phyloP scores from a whole-genome alignment of 1,140 invertebrate species.

The Ips typographus region DNA sequence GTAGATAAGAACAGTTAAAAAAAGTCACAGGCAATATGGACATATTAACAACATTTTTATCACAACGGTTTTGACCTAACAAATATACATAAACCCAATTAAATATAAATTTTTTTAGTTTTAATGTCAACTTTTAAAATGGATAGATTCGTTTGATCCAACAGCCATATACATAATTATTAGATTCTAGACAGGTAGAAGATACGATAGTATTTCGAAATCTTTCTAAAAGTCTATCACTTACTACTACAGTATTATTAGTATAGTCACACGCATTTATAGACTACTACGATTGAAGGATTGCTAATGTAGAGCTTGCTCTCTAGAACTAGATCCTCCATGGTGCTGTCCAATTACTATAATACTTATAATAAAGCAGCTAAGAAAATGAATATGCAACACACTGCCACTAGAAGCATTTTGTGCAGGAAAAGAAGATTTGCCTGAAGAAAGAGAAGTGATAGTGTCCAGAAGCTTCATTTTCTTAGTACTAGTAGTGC shows the following conservation, averaged over 20 bases:
- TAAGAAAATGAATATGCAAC: constrained; percentile 33
- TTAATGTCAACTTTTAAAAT: constrained; percentile 17
- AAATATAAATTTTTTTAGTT: too few species aligned
- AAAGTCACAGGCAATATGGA: constrained; percentile 12
- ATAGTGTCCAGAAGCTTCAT: constrained; percentile 23
- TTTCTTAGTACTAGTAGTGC: constrained; percentile 15
- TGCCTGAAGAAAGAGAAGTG: constrained; percentile 12
- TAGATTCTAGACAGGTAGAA: background rate
- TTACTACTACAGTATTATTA: background rate
- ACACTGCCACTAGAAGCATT: constrained; percentile 32
- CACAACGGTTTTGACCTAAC: constrained; percentile 13
- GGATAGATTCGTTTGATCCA: constrained; percentile 16
- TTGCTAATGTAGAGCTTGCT: background rate
- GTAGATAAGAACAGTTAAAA: background rate
- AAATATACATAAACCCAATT: constrained; percentile 12
- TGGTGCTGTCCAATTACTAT: constrained; percentile 33
- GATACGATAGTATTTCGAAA: background rate
- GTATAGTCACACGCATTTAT: too few species aligned
- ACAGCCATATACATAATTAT: constrained; percentile 16
- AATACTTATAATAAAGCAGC: constrained; percentile 33
- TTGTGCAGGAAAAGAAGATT: constrained; percentile 18
- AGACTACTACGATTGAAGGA: background rate
- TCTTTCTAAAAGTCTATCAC: background rate
- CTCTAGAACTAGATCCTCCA: constrained; percentile 20
- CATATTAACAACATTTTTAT: constrained; percentile 9